These are phyloP conservation scores for Bubo blakistoni DNA, from an alignment of 2,113 vertebrate genomes.

Conservation along the genomic window DNA sequence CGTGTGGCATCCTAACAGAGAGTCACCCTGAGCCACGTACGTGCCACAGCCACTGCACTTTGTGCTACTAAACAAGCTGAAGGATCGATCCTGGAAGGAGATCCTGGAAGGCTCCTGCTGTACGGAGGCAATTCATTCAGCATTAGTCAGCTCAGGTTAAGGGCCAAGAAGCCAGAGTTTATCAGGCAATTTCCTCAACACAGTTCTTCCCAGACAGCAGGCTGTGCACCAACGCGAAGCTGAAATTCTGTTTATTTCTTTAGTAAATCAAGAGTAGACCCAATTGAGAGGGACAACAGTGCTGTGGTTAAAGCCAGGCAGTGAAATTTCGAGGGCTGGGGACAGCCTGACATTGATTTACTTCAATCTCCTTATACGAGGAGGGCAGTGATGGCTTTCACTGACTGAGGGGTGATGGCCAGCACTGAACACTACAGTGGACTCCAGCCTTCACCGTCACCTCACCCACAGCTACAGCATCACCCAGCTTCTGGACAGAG, in stretches of 20 bases:
- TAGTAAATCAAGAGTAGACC: background rate
- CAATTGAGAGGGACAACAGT: background rate
- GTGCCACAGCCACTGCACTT: background rate
- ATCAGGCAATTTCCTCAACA: background rate
- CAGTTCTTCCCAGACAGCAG: background rate
- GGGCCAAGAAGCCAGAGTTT: background rate
- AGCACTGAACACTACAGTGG: rapidly evolving
- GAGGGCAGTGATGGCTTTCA: background rate
- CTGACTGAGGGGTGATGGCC: background rate
- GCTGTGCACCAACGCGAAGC: background rate
- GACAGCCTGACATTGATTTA: background rate
- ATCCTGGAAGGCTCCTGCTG: background rate
- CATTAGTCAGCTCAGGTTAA: background rate
- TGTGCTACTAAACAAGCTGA: background rate
- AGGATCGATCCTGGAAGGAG: background rate
- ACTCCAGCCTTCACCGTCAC: background rate
- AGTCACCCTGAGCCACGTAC: rapidly evolving
- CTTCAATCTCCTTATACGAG: rapidly evolving
- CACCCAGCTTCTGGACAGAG: background rate
- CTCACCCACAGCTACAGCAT: background rate
- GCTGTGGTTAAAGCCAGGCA: background rate
- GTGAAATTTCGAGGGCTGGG: background rate
- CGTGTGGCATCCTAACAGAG: rapidly evolving
- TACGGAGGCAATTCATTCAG: background rate
- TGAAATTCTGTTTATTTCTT: background rate